Conservation (phyloP, 2,888 invertebrate genomes). For the Tryphoninae sp. region DNA sequence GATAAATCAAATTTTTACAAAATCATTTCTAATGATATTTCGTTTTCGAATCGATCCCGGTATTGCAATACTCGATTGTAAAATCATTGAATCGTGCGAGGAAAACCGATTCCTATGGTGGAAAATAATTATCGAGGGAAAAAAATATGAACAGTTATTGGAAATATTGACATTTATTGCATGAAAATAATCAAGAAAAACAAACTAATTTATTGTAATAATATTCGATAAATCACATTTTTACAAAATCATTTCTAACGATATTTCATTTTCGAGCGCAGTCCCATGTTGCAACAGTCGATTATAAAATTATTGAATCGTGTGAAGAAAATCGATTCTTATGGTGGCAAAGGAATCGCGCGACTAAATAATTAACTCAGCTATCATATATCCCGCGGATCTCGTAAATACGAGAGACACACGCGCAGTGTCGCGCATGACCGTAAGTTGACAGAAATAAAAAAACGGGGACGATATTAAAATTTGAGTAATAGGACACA, state of each 20-base stretch:
- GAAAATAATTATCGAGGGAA: no score
- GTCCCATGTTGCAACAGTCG: background rate
- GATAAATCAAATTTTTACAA: no score
- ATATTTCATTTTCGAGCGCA: no score
- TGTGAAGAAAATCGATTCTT: slow-evolving; percentile 31
- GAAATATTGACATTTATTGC: background rate
- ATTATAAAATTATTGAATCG: slow-evolving; percentile 49
- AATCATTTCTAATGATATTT: no score
- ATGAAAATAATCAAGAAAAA: background rate
- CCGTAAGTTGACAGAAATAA: background rate
- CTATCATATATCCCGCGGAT: background rate
- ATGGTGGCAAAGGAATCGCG: background rate
- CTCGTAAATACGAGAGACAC: background rate
- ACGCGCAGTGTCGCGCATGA: background rate
- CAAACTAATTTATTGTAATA: no score
- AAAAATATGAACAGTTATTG: background rate
- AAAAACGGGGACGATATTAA: background rate
- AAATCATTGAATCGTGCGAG: slow-evolving; percentile 55
- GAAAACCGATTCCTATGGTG: background rate
- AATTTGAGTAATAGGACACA: slow-evolving; percentile 19
- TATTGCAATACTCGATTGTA: background rate
- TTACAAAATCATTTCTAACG: no score
- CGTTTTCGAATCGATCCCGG: no score
- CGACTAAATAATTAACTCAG: background rate
- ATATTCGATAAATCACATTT: no score